Conservation (phyloP, 2,113 vertebrate genomes). For the Tyto alba region DNA sequence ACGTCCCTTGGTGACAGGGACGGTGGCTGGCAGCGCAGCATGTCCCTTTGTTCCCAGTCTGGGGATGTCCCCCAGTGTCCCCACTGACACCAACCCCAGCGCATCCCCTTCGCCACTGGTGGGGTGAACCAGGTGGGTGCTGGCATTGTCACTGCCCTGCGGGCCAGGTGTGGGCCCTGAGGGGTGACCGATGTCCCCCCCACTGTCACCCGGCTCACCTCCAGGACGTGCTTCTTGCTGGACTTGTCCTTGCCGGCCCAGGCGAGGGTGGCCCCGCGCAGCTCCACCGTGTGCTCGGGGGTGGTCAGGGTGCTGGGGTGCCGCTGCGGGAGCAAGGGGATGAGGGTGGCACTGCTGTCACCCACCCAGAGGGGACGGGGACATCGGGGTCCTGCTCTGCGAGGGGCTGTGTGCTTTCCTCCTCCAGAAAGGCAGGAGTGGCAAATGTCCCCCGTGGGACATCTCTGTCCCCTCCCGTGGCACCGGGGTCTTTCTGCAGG, state of each 20-base stretch:
- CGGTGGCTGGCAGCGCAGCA: accelerated
- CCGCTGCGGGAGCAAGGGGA: constrained; percentile 64
- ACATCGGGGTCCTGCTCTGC: accelerated
- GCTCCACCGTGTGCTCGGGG: constrained; percentile 82
- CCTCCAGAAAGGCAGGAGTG: not conserved
- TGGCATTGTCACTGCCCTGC: accelerated
- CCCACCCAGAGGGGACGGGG: accelerated
- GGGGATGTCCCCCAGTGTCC: accelerated
- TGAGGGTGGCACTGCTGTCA: not conserved
- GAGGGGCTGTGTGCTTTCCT: not conserved
- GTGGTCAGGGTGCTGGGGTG: constrained; percentile 83
- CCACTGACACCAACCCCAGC: not conserved
- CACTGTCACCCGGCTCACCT: constrained; percentile 70
- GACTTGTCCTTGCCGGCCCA: constrained; percentile 92
- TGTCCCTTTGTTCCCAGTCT: not conserved
- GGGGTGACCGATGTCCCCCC: not conserved
- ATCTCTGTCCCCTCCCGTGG: not conserved
- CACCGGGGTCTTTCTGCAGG: not conserved
- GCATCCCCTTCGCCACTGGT: not conserved
- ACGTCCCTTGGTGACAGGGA: not conserved
- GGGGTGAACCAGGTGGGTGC: not conserved
- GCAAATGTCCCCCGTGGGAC: not conserved
- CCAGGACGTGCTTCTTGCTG: constrained; percentile 93
- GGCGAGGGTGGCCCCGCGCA: constrained; percentile 79
- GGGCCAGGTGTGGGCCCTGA: accelerated